Evolutionary conservation across 2,888 invertebrate species (phyloP), one percentile per base, ranked within the genome.

Genomic region (Eilema caniola): DNA sequence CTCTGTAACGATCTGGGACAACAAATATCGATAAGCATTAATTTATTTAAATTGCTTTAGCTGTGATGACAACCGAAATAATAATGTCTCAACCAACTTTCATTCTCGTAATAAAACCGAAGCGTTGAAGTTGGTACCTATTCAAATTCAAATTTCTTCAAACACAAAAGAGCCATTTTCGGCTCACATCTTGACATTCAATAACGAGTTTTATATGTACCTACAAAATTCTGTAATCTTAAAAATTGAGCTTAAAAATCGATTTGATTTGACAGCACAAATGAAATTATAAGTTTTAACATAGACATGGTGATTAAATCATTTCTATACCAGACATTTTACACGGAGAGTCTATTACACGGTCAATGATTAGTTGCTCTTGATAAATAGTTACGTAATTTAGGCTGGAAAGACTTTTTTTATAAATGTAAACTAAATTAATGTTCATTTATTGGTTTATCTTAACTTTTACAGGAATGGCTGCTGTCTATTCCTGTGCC

Each of bases 61-160:
- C 70, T 73, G 56, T 24, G 70, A 71, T 73, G 72, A 75, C 72
- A 78, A 80, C 71, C 63, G 66, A 70, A 76, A 67, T 71, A 74
- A 76, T 74, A 74, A 75, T 78, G 68, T 72, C 64, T 72, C 68
- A 74, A 70, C 64, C 56, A 69, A 82, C 70, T 73, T 82, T 82
- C 62, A 73, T 77, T 76, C 72, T 71, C 66, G 60, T 69, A 71
- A 71, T 76, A 78, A 78, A 77, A 74, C 75, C 71, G 56, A 64
- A 61, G 28, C 70, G 69, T 70, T 75, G 65, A 33, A 62, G 23
- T 78, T 71, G 69, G 72, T 73, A n/a, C n/a, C n/a, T n/a, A 80
- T 82, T 82, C 73, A 78, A 82, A 82, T 80, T 81, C 72, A 73
- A 82, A 82, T 80, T 75, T 74, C 63, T 61, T 65, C 59, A 71